These are phyloP conservation scores for Carassius gibelio DNA, from an alignment of 2,113 vertebrate species.

Conservation along the genomic window DNA sequence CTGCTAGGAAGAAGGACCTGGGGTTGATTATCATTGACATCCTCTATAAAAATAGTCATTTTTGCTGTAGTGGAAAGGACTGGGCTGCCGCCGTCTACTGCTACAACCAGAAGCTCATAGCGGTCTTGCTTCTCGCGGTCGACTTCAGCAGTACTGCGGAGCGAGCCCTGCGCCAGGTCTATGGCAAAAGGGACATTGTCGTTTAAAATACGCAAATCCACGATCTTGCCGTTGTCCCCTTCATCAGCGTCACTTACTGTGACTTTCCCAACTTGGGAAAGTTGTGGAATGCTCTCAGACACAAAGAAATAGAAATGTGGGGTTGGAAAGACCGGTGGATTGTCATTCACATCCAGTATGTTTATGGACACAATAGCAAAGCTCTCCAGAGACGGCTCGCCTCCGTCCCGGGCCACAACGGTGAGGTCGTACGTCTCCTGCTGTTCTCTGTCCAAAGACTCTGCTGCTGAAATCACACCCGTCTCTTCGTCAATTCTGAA, in stretches of 20 bases:
- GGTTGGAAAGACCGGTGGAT: constrained; percentile 65
- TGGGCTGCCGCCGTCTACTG: constrained; percentile 67
- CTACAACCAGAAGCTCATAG: constrained; percentile 72
- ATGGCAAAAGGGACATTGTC: constrained; percentile 68
- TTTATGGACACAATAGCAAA: constrained; percentile 60
- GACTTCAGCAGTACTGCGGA: constrained; percentile 67
- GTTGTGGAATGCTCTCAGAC: constrained; percentile 66
- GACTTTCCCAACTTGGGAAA: constrained; percentile 68
- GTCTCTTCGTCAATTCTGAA: constrained; percentile 69
- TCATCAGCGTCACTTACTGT: constrained; percentile 70
- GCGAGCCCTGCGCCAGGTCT: constrained; percentile 63
- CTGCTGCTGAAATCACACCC: constrained; percentile 67
- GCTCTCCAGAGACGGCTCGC: constrained; percentile 68
- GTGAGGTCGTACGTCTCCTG: constrained; percentile 65
- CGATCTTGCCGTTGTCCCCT: constrained; percentile 70
- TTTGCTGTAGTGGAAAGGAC: constrained; percentile 68
- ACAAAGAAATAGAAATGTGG: constrained; percentile 76
- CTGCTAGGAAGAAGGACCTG: constrained; percentile 75
- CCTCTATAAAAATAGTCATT: constrained; percentile 76
- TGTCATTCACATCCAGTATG: constrained; percentile 63
- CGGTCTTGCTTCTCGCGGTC: constrained; percentile 71
- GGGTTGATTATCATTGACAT: constrained; percentile 79
- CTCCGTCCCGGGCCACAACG: constrained; percentile 71
- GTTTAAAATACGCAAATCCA: constrained; percentile 66
- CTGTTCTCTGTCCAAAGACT: constrained; percentile 73